Percentiles rank a stretch among this genome's conserved stretches.
Evolutionary conservation across 2,113 vertebrate genomes (phyloP).

Genomic region (Notarius lentiginosus): DNA sequence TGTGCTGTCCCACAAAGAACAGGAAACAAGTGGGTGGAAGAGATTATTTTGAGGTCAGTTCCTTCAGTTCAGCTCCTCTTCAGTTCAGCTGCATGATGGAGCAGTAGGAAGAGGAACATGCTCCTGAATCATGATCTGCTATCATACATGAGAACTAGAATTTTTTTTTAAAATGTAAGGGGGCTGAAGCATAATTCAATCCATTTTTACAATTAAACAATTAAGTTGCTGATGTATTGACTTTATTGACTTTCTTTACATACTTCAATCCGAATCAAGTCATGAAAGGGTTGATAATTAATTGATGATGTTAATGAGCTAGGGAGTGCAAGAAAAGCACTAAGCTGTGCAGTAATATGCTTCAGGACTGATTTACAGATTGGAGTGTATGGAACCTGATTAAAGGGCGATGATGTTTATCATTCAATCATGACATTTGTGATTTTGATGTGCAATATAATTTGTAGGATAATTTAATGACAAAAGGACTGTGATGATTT

Average conservation of each 20-base stretch:
- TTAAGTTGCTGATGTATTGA: background rate
- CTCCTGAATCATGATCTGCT: background rate
- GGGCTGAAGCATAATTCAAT: background rate
- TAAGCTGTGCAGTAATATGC: background rate
- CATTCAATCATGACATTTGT: constrained; percentile 19
- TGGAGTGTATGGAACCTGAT: constrained; percentile 23
- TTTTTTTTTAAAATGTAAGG: background rate
- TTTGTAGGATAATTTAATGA: background rate
- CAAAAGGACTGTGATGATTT: constrained; percentile 9
- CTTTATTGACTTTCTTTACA: background rate
- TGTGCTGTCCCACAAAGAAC: constrained; percentile 45
- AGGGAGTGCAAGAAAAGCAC: background rate
- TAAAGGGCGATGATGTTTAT: constrained; percentile 1
- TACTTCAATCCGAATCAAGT: background rate
- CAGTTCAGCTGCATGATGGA: constrained; percentile 24
- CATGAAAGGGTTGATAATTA: background rate
- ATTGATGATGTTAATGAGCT: background rate
- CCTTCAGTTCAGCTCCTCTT: constrained; percentile 26
- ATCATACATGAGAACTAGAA: background rate
- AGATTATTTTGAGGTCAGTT: constrained; percentile 41
- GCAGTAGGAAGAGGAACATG: background rate
- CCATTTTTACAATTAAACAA: background rate
- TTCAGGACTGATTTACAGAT: background rate
- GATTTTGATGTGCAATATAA: constrained; percentile 12
- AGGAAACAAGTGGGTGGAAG: constrained; percentile 48